These are phyloP conservation scores for Lordiphosa stackelbergi DNA, from an alignment of 1,140 invertebrate species.

Conservation along the genomic window DNA sequence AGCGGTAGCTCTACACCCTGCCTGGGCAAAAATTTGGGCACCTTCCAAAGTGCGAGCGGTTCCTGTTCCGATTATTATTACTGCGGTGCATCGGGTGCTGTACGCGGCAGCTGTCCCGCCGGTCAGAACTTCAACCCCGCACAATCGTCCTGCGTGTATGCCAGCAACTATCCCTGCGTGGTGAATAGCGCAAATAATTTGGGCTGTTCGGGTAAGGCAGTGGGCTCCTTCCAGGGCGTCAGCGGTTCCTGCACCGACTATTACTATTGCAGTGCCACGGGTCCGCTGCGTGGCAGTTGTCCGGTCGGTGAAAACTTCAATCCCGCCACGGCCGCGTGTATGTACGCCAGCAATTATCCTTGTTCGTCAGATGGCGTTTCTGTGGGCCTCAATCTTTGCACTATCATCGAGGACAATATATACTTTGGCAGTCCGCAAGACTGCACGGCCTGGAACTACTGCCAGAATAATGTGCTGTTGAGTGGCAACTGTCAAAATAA, in stretches of 20 bases:
- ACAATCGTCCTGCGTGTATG: conserved; percentile 27
- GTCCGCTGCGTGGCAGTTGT: conserved; percentile 22
- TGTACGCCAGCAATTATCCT: conserved; percentile 21
- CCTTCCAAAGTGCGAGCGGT: conserved; percentile 12
- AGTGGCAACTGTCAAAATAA: conserved; percentile 22
- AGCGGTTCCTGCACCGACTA: conserved; percentile 31
- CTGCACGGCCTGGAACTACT: conserved; percentile 40
- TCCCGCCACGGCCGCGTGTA: conserved; percentile 27
- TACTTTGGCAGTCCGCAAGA: conserved; percentile 44
- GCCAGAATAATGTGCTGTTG: conserved; percentile 17
- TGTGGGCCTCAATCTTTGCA: conserved; percentile 39
- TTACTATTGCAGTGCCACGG: conserved; percentile 38
- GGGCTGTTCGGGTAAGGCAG: neutral
- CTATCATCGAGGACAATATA: conserved; percentile 18
- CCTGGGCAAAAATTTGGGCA: conserved; percentile 17
- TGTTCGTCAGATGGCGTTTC: conserved; percentile 4
- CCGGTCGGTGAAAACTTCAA: conserved; percentile 46
- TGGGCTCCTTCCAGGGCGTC: conserved; percentile 26
- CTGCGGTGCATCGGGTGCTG: conserved; percentile 26
- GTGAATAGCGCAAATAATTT: neutral
- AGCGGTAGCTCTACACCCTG: conserved; percentile 18
- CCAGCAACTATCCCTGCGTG: conserved; percentile 18
- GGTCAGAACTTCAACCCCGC: conserved; percentile 43
- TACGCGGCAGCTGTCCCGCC: conserved; percentile 30
- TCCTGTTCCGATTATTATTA: conserved; percentile 45